Evolutionary conservation across 2,888 invertebrate species (phyloP), one percentile per base, ranked within the genome.

Genomic region (Volucella inflata): DNA sequence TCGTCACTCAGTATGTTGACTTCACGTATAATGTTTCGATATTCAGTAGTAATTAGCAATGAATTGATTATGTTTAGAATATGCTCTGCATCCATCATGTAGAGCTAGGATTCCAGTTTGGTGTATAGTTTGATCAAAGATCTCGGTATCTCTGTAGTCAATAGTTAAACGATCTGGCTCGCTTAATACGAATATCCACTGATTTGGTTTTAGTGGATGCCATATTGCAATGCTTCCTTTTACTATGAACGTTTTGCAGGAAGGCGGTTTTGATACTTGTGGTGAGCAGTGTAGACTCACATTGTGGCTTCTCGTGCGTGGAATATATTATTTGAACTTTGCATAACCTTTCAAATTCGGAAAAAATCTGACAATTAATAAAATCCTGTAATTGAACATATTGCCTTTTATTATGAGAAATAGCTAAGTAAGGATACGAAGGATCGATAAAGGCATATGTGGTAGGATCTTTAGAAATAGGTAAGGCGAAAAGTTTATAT

Each of bases 111-210:
- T 48, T 50, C 72, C 72, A 60, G 60, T 60, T 42, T 46, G 17
- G 16, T 59, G 38, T 42, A 51, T 72, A 36, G n/a, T 50, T 50
- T 40, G 48, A 48, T 60, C 60, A 42, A 59, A 72, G 30, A 60
- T 60, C 3, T 60, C 60, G 11, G 50, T 50, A 11, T 72, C 60
- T 12, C 50, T 59, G 12, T 60, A 72, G 38, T 50, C 50, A 16
- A 72, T 50, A 16, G 51, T 60, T 10, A 72, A 21, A 36, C 50
- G 50, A 36, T 67, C 67, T 36, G 51, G 38, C 16, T 50, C 40
- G n/a, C 67, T 67, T 50, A 67, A 21, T 44, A 72, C 59, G 36
- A 59, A 71, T 14, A 72, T 72, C 60, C 60, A 60, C 14, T 60
- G 48, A 60, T 60, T 72, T 1, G 9, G 10, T 50, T 72, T 72